A percentile compares a stretch with the other conserved stretches of the same genome.
Conservation (phyloP, 2,888 invertebrate genomes). For the Andrena bicolor region DNA sequence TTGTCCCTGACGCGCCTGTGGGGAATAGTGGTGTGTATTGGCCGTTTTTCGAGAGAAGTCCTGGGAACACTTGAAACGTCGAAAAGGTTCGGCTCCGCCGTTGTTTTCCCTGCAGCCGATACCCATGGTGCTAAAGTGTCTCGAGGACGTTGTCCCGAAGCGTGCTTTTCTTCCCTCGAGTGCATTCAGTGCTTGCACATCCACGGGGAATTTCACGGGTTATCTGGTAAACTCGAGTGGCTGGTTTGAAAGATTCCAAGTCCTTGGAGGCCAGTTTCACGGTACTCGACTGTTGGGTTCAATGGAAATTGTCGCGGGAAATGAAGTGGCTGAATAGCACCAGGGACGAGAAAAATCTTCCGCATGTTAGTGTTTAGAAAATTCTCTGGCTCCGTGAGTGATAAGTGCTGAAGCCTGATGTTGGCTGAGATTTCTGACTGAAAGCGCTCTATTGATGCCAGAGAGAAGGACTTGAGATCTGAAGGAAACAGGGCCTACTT, state of each 20-base stretch:
- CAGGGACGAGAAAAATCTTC: neutral
- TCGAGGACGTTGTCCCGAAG: conserved; percentile 48
- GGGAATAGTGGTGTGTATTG: conserved; percentile 33
- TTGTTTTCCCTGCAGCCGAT: conserved; percentile 63
- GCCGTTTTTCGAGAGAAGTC: conserved; percentile 33
- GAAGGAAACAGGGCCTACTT: conserved; percentile 15
- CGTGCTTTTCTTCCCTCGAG: conserved; percentile 61
- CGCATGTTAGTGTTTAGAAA: neutral
- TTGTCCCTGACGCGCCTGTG: conserved; percentile 37
- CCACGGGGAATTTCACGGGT: conserved; percentile 45
- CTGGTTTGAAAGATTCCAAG: conserved; percentile 12
- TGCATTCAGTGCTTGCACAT: conserved; percentile 38
- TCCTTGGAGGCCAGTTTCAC: conserved; percentile 13
- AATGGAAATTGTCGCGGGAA: neutral
- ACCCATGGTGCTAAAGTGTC: conserved; percentile 51
- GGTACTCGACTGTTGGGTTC: conserved; percentile 17
- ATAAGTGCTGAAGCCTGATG: too few relatives aligned
- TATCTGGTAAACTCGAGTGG: conserved; percentile 44
- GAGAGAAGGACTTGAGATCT: neutral
- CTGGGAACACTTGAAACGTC: conserved; percentile 50
- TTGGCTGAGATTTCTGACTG: neutral
- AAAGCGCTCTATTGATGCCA: neutral
- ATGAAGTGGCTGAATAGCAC: neutral
- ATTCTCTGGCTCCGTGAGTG: too few relatives aligned
- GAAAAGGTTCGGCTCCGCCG: conserved; percentile 58